Conservation (phyloP, 2,797 vertebrate genomes). For the Pseudochirops corinnae region DNA sequence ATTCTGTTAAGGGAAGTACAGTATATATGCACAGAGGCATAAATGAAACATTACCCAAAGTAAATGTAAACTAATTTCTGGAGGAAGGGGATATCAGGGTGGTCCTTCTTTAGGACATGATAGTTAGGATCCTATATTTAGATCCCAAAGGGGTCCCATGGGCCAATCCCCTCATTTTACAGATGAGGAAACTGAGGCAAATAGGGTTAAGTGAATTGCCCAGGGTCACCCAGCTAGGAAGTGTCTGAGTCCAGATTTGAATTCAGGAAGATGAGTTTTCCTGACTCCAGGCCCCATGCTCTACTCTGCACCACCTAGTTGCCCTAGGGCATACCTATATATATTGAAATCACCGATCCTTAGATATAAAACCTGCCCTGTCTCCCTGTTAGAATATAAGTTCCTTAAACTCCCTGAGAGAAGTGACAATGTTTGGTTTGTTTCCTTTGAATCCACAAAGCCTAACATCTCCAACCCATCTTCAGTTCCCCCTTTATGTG, state of each 20-base stretch:
- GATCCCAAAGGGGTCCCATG: not conserved
- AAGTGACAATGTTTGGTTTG: not conserved
- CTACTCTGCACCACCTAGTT: not conserved
- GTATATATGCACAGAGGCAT: not conserved
- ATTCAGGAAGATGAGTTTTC: not conserved
- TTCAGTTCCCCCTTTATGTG: not conserved
- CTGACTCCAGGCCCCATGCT: not conserved
- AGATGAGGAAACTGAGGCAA: conserved; percentile 21
- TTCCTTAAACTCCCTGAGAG: not conserved
- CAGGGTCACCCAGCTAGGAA: not conserved
- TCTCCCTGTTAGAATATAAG: not conserved
- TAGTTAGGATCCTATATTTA: not conserved
- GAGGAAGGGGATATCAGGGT: not conserved
- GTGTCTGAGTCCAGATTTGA: not conserved
- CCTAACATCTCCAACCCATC: not conserved
- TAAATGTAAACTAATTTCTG: not conserved
- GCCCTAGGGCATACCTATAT: not conserved
- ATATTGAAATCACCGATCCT: not conserved
- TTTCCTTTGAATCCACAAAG: not conserved
- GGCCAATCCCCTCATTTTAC: not conserved
- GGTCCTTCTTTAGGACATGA: not conserved
- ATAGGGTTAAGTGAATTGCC: not conserved
- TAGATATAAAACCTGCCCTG: not conserved
- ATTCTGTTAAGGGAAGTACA: not conserved
- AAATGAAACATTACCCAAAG: not conserved